Conservation (phyloP, 2,113 vertebrate species). For the Oreochromis tanganicae region DNA sequence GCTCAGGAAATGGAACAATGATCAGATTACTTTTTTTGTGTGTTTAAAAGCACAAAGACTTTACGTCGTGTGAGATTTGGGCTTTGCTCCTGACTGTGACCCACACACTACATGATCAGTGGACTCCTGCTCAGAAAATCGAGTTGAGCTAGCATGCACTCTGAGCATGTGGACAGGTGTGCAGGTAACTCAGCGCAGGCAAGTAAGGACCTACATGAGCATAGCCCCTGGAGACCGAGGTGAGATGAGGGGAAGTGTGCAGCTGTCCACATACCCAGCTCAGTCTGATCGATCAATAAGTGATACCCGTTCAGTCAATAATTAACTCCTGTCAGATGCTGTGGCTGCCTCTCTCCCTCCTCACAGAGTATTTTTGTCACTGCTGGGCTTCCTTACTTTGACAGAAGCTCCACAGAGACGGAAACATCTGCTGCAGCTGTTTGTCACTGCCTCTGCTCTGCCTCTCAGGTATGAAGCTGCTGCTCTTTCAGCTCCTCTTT, state of each 20-base stretch:
- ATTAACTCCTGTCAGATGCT: not conserved
- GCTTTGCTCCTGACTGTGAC: not conserved
- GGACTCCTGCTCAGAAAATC: not conserved
- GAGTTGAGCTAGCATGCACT: not conserved
- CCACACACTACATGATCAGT: not conserved
- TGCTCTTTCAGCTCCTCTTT: not conserved
- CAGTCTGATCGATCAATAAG: not conserved
- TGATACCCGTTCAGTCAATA: not conserved
- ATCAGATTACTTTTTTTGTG: not conserved
- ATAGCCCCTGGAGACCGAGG: not conserved
- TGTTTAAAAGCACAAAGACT: not conserved
- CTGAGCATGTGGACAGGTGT: not conserved
- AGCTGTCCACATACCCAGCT: not conserved
- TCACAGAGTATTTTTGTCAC: not conserved
- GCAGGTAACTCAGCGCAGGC: not conserved
- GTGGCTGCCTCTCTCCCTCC: not conserved
- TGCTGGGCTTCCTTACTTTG: not conserved
- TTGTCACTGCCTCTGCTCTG: not conserved
- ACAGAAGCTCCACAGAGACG: not conserved
- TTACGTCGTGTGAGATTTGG: not conserved
- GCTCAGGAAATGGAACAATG: not conserved
- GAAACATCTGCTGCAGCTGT: not conserved
- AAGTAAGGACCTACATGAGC: not conserved
- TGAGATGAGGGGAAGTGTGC: not conserved
- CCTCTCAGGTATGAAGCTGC: conserved; percentile 6